Percentiles rank a stretch among this genome's conserved stretches.
Evolutionary conservation across 2,888 invertebrate species (phyloP).

Genomic region (Eretmocerus hayati): DNA sequence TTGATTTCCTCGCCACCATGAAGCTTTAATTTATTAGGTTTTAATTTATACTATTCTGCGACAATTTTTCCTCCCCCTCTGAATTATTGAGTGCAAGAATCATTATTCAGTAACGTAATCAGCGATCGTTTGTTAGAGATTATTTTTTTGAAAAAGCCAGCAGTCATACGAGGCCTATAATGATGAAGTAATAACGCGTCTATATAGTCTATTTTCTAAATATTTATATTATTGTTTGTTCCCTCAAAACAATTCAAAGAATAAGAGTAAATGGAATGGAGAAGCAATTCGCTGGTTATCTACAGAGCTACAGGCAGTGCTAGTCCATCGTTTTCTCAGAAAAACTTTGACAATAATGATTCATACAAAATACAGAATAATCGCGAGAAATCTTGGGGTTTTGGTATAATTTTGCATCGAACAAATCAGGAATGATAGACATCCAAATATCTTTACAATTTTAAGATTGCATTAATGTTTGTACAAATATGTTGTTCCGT

Average conservation of each 20-base stretch:
- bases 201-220: constrained; percentile 29
- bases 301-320: constrained; percentile 10
- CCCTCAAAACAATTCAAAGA: constrained; percentile 1
- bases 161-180: constrained; percentile 14
- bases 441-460: constrained; percentile 31
- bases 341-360: constrained; percentile 20
- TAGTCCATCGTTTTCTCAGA: constrained; percentile 9
- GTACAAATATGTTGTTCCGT: constrained; percentile 35
- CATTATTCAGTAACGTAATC: too few relatives aligned
- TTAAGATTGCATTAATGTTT: constrained; percentile 32
- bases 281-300: constrained; percentile 5
- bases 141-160: background rate
- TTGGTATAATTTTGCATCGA: constrained; percentile 27
- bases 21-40: constrained; percentile 11
- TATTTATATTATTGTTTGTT: constrained; percentile 19
- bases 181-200: constrained; percentile 16
- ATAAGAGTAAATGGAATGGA: background rate
- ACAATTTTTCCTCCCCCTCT: constrained; percentile 6
- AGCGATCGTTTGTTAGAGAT: too few relatives aligned
- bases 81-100: too few relatives aligned
- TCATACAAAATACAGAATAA: too few relatives aligned
- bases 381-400: too few relatives aligned
- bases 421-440: constrained; percentile 25
- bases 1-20: constrained; percentile 7
- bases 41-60: constrained; percentile 16